Conservation (phyloP, 2,797 vertebrate genomes). For the Vespertilio murinus region DNA sequence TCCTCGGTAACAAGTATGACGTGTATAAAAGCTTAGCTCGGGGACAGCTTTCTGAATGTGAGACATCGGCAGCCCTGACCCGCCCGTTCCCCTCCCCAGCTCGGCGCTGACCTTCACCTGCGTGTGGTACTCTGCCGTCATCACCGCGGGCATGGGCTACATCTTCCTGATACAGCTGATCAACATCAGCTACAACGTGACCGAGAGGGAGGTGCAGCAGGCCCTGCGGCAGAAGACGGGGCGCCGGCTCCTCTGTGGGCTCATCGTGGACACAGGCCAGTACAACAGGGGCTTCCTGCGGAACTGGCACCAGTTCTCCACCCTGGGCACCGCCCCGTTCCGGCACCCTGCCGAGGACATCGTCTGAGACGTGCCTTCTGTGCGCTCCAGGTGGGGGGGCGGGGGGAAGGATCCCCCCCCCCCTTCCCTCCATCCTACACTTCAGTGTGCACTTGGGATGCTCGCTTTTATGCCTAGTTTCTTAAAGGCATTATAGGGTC, state of each 20-base stretch:
- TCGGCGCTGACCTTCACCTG: conserved; percentile 96
- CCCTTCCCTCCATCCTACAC: neutral
- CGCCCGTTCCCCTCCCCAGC: conserved; percentile 79
- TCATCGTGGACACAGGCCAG: conserved; percentile 90
- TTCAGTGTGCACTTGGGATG: neutral
- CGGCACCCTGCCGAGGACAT: conserved; percentile 82
- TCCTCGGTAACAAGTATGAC: neutral
- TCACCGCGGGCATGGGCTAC: conserved; percentile 92
- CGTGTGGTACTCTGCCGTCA: conserved; percentile 95
- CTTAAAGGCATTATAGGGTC: conserved; percentile 53
- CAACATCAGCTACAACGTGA: conserved; percentile 97
- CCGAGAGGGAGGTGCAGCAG: conserved; percentile 92
- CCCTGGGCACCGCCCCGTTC: conserved; percentile 79
- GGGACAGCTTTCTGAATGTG: neutral
- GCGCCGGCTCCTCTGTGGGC: conserved; percentile 88
- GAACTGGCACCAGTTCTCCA: conserved; percentile 95
- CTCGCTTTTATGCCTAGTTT: neutral
- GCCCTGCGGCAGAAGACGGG: conserved; percentile 91
- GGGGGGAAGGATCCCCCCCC: neutral
- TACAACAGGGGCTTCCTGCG: conserved; percentile 90
- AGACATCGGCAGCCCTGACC: neutral
- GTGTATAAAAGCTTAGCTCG: neutral
- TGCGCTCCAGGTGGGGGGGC: neutral
- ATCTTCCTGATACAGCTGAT: conserved; percentile 93
- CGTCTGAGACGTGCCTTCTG: conserved; percentile 81